Conservation (phyloP, 1,140 invertebrate genomes). For the Nephotettix cincticeps region DNA sequence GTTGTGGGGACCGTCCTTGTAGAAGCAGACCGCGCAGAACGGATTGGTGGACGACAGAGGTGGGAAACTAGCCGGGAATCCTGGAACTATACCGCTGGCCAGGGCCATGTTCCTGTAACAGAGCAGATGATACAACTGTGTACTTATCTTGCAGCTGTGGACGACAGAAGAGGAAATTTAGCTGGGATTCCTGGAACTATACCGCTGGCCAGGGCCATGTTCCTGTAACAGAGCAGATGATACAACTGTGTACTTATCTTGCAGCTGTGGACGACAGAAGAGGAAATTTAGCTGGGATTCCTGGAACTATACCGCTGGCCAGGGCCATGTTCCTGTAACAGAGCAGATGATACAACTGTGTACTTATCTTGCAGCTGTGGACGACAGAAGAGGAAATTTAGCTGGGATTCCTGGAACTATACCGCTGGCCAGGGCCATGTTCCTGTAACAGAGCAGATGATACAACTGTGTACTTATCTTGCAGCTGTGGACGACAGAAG, state of each 20-base stretch:
- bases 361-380: too few relatives aligned
- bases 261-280: constrained; percentile 37
- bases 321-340: constrained; percentile 46
- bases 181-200: constrained; percentile 41
- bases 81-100: constrained; percentile 44
- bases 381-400: constrained; percentile 18
- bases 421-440: constrained; percentile 45
- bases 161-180: constrained; percentile 18
- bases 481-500: too few relatives aligned
- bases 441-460: too few relatives aligned
- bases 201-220: constrained; percentile 45
- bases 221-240: too few relatives aligned
- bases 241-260: too few relatives aligned
- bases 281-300: constrained; percentile 29
- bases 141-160: too few relatives aligned
- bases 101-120: constrained; percentile 46
- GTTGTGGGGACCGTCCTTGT: constrained; percentile 40
- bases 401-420: constrained; percentile 41
- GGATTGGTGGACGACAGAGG: constrained; percentile 36
- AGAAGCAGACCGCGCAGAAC: constrained; percentile 45
- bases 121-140: too few relatives aligned
- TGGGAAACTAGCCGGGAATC: constrained; percentile 30
- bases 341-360: too few relatives aligned
- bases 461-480: too few relatives aligned
- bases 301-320: constrained; percentile 44